Evolutionary conservation across 2,113 vertebrate genomes (phyloP).

Genomic region (Lamprologus speciosus): DNA sequence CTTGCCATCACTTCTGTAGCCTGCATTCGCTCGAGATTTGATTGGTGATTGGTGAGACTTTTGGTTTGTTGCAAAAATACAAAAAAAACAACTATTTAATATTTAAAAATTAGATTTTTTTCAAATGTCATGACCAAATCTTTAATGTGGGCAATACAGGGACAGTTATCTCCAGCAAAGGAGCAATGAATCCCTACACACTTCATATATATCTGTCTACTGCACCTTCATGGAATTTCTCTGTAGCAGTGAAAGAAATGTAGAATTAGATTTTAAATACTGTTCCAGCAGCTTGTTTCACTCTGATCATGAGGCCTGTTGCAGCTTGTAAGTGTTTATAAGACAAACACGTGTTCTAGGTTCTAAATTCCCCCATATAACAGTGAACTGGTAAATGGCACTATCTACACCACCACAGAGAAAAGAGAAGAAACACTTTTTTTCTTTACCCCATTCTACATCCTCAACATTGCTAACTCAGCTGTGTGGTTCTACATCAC

Average conservation of each 20-base stretch:
- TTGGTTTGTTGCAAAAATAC: background rate
- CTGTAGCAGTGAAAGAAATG: background rate
- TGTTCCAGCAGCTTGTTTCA: background rate
- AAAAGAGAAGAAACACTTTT: background rate
- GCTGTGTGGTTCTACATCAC: background rate
- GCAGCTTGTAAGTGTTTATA: background rate
- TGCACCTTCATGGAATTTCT: background rate
- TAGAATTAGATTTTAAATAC: background rate
- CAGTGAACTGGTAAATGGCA: background rate
- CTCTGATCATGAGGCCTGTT: background rate
- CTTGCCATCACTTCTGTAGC: background rate
- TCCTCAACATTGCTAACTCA: background rate
- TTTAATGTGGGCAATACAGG: background rate
- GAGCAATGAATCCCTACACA: background rate
- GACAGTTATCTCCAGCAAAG: background rate
- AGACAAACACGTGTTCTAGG: background rate
- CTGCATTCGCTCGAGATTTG: conserved; percentile 17
- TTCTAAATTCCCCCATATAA: too few relatives aligned
- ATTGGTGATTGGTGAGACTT: background rate
- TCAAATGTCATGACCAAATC: background rate
- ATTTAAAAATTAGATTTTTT: background rate
- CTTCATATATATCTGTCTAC: background rate
- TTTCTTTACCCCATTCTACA: background rate
- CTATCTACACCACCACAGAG: background rate
- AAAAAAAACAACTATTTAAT: background rate